phyloP scores from a whole-genome alignment of 2,888 invertebrate genomes.

The Acanthosepion pharaonis region DNA sequence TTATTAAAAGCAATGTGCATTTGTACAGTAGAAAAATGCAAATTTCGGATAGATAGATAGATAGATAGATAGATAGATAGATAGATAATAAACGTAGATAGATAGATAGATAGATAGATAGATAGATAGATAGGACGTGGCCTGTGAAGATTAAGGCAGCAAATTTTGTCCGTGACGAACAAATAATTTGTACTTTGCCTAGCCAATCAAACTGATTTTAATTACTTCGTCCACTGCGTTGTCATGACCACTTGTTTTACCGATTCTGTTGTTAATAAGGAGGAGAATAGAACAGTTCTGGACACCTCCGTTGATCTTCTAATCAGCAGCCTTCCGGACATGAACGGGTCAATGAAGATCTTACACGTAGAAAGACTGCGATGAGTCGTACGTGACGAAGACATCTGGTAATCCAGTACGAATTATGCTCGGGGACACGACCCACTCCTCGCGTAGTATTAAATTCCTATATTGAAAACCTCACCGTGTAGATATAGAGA shows the following conservation, averaged over 20 bases:
- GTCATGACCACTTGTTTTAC: not conserved
- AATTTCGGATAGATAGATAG: too few species aligned
- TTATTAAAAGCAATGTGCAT: too few species aligned
- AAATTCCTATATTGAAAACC: not conserved
- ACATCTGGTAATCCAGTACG: not conserved
- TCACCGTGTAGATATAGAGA: too few species aligned
- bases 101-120: too few species aligned
- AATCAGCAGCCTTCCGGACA: not conserved
- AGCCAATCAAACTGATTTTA: not conserved
- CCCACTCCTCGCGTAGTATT: not conserved
- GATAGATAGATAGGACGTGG: too few species aligned
- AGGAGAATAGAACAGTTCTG: not conserved
- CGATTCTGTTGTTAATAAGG: not conserved
- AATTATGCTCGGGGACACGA: not conserved
- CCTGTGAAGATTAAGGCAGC: too few species aligned
- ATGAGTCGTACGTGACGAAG: not conserved
- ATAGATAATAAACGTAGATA: too few species aligned
- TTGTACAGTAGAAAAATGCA: too few species aligned
- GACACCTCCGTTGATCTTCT: not conserved
- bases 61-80: too few species aligned
- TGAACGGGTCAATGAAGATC: not conserved
- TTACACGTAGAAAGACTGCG: not conserved
- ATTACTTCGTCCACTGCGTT: not conserved
- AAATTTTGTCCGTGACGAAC: too few species aligned
- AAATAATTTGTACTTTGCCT: too few species aligned